phyloP scores from a whole-genome alignment of 2,888 invertebrate species.

The Aradus depressus region DNA sequence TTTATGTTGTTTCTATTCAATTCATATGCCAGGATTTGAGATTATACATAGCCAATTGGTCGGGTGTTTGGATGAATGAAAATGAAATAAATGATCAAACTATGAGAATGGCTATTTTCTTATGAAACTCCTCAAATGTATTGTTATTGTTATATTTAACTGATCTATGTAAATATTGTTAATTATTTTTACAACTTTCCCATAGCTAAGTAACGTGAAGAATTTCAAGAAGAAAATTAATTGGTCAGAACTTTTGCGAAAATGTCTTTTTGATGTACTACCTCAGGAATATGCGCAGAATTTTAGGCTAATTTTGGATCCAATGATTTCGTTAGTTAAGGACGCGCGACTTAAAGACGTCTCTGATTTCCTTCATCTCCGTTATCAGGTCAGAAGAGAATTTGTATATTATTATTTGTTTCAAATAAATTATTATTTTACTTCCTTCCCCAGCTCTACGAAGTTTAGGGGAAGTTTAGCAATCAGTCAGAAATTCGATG shows the following conservation, averaged over 20 bases:
- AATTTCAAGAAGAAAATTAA: neutral
- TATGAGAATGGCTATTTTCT: no score
- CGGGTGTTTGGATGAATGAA: no score
- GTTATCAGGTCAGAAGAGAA: conserved; percentile 8
- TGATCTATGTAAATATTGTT: no score
- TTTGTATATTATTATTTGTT: neutral
- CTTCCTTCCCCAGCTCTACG: no score
- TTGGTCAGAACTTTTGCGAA: neutral
- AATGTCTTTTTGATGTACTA: conserved; percentile 1
- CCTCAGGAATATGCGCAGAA: conserved; percentile 10
- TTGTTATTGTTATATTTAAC: no score
- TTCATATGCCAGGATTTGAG: no score
- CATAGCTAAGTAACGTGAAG: neutral
- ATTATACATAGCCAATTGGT: no score
- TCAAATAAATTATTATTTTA: neutral
- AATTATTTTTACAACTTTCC: neutral
- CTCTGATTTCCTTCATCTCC: conserved; percentile 1
- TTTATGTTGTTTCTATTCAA: no score
- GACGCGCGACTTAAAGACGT: neutral
- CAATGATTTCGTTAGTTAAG: neutral
- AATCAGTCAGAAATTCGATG: no score
- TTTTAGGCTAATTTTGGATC: conserved; percentile 2
- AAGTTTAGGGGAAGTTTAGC: no score
- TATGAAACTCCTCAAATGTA: no score
- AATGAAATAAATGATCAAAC: no score